Conservation (phyloP, 2,888 invertebrate species). For the Leptinotarsa juncta region DNA sequence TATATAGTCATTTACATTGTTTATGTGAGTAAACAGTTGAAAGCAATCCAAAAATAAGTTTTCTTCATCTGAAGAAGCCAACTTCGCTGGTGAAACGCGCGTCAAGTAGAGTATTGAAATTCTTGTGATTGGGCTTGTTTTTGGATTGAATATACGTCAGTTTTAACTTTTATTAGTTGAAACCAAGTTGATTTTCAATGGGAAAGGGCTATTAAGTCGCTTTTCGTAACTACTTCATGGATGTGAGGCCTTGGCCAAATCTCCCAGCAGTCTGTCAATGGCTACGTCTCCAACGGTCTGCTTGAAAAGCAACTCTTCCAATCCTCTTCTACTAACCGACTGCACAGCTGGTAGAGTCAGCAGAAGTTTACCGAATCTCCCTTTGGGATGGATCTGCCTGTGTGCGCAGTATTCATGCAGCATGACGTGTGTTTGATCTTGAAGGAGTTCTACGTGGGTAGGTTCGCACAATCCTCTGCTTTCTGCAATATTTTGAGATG, state of each 20-base stretch:
- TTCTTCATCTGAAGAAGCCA: no score
- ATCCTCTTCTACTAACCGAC: slow-evolving; percentile 60
- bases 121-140: no score
- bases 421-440: slow-evolving; percentile 84
- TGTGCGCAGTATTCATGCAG: slow-evolving; percentile 77
- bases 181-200: no score
- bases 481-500: slow-evolving; percentile 64
- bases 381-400: slow-evolving; percentile 62
- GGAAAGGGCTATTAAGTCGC: background rate
- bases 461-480: slow-evolving; percentile 72
- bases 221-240: slow-evolving; percentile 6
- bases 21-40: no score
- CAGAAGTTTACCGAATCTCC: slow-evolving; percentile 80
- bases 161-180: no score
- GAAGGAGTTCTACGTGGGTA: slow-evolving; percentile 74
- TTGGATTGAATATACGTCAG: no score
- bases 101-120: no score
- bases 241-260: slow-evolving; percentile 69
- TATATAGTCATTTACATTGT: no score
- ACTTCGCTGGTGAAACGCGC: no score
- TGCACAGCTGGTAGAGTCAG: slow-evolving; percentile 77
- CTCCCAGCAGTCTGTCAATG: slow-evolving; percentile 76
- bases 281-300: slow-evolving; percentile 81
- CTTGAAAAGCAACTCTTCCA: slow-evolving; percentile 81
- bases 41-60: no score